Base-by-base conservation (phyloP, 2,797 vertebrate species). In the Bradypodion ventrale region DNA sequence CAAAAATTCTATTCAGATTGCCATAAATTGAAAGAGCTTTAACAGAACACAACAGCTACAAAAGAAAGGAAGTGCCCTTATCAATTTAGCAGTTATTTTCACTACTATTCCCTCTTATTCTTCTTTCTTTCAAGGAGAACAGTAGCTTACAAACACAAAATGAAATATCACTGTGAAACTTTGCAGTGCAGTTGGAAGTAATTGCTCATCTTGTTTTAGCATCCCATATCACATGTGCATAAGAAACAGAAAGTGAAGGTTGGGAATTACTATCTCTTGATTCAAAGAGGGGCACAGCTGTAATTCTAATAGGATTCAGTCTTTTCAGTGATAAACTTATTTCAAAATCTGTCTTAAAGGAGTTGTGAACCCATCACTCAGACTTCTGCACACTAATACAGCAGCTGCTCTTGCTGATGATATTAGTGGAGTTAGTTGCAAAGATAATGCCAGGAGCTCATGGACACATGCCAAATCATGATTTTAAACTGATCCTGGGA, bases 341-440 rank as follows among this genome's bases (percentile, higher is more conserved):
- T 88, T 86, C 86, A 87, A 77, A 69, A 27, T 12, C 66, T 94
- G 85, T 80, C 73, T 89, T 91, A 86, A 89, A 91, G 79, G 87
- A 93, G 60, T 70, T 91, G 75, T 81, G 87, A 94, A 91, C 78
- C 78, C 87, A 74, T 82, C 83, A 83, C 8, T 93, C 0, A 15
- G 87, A 84, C 87, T 73, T 85, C 83, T 87, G 90, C 84, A 83
- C 84, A 83, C 73, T 90, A 92, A 93, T 86, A 85, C 42, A 91
- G 90, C 90, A 92, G 87, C 90, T 94, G 83, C 83, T 86, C 73
- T 89, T 88, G 90, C 89, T 90, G 89, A 89, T 92, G 91, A 88
- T 84, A 92, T 84, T 87, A 88, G 82, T 90, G 86, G 52, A 79
- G 16, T 92, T 88, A 88, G 88, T 49, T 52, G 65, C 42, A 87